Base-by-base conservation (phyloP, 1,140 invertebrate species). In the Archegozetes longisetosus region DNA sequence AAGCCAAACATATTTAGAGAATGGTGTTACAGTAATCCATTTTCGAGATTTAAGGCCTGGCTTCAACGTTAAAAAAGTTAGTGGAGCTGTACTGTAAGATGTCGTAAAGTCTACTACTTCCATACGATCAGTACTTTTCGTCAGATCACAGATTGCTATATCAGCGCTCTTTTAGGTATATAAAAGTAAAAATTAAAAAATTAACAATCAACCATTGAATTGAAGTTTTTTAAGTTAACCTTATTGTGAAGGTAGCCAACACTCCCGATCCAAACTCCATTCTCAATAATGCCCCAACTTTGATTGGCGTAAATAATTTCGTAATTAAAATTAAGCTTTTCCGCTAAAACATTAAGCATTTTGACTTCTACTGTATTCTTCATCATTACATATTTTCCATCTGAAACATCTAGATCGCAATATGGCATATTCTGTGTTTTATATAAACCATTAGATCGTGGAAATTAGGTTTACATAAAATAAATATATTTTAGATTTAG, bases 211-310 rank as follows among this genome's bases (percentile, higher is more conserved):
- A n/a, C n/a, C n/a, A n/a, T n/a, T n/a, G n/a, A n/a, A n/a, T n/a
- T n/a, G n/a, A n/a, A n/a, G n/a, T n/a, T n/a, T n/a, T n/a, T n/a
- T n/a, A n/a, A n/a, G n/a, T n/a, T n/a, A n/a, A 55, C 53, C 17
- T 55, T 55, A 46, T 55, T 55, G 25, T 22, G 9, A 9, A 55
- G 27, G 20, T 55, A 28, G 53, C 53, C 53, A 46, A 55, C 25
- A 26, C 53, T 55, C 12, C 53, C 53, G 6, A 55, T n/a, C 53
- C 53, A 55, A 26, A 46, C 53, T 12, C 25, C 25, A 20, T 26
- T 26, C 20, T 55, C 9, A 6, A 22, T 48, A n/a, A 4, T 20
- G 17, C 53, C 53, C n/a, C 25, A 55, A 28, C 53, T 55, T n/a
- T 26, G n/a, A 20, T 55, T 55, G 53, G 53, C 53, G 27, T 55